Evolutionary conservation across 2,888 invertebrate genomes (phyloP).

Genomic region (Drosophila crucigera): DNA sequence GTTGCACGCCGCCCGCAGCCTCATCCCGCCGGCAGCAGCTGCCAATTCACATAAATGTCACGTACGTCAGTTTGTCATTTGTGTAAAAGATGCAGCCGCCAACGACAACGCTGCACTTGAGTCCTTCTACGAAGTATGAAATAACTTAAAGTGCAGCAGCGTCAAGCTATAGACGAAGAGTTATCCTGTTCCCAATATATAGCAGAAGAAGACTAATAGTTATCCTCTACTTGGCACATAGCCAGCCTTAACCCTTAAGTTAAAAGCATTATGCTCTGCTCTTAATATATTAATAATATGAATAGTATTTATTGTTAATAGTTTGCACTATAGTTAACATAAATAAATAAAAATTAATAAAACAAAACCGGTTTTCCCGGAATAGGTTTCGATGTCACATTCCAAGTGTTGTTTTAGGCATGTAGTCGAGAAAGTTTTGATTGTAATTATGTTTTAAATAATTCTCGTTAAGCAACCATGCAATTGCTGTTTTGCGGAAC

Average conservation of each 20-base stretch:
- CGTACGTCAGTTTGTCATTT: slow-evolving; percentile 83
- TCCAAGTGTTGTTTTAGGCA: not conserved
- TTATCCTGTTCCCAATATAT: slow-evolving; percentile 4
- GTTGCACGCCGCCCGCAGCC: slow-evolving; percentile 12
- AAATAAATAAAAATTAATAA: not conserved
- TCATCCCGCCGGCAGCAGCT: slow-evolving; percentile 55
- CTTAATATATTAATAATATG: not conserved
- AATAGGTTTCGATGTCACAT: not conserved
- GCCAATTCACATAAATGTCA: slow-evolving; percentile 85
- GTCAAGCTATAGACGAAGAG: not conserved
- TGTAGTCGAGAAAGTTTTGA: not conserved
- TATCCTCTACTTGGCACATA: not conserved
- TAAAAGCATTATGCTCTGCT: not conserved
- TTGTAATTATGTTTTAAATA: not conserved
- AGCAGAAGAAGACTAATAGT: not conserved
- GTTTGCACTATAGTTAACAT: not conserved
- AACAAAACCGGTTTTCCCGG: no score
- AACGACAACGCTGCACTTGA: slow-evolving; percentile 61
- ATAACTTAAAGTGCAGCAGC: not conserved
- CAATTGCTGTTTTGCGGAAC: not conserved
- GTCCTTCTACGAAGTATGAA: slow-evolving; percentile 33
- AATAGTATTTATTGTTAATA: not conserved
- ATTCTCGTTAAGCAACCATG: not conserved
- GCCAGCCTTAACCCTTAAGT: not conserved
- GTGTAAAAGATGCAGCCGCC: slow-evolving; percentile 72